Base-by-base conservation (phyloP, 1,140 invertebrate genomes). In the Tachypleus tridentatus region DNA sequence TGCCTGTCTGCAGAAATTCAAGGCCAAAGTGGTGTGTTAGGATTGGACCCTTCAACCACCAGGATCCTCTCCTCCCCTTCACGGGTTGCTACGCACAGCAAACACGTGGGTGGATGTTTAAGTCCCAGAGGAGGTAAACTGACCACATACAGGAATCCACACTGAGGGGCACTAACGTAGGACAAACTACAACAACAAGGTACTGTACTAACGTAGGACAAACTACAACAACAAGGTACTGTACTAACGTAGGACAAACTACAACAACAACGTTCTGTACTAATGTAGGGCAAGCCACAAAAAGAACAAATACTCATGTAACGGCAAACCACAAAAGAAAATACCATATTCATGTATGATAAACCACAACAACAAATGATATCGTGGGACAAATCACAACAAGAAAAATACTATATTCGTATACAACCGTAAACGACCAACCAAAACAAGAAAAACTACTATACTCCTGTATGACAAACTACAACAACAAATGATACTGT, bases 221-320 rank as follows among this genome's bases (percentile, higher is more conserved):
- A 74, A 98, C 97, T 82, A 98, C 6, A 59, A 69, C 8, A 69
- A 70, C 69, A 65, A 64, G 69, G 78, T 80, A 29, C 80, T 99
- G 78, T 98, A 99, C 77, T 98, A 95, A 74, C 98, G 95, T 5
- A 99, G 79, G 73, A 99, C 97, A 29, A 29, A 29, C 53, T 3
- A 54, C n/a, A 9, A 3, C n/a, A 54, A n/a, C n/a, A 9, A 29
- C 11, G 11, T 59, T 8, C 29, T 10, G 54, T 29, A 29, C 29
- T 29, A 29, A 29, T 29, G 29, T 29, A 29, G 7, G 29, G 2
- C 29, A 29, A 29, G 2, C 29, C 29, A 29, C 29, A 57, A 63
- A 11, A 10, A 63, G 4, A 51, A 51, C 29, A 6, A n/a, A n/a
- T n/a, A n/a, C n/a, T n/a, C n/a, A n/a, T n/a, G n/a, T n/a, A n/a